Conservation (phyloP, 1,140 invertebrate species). For the Radopholus similis region DNA sequence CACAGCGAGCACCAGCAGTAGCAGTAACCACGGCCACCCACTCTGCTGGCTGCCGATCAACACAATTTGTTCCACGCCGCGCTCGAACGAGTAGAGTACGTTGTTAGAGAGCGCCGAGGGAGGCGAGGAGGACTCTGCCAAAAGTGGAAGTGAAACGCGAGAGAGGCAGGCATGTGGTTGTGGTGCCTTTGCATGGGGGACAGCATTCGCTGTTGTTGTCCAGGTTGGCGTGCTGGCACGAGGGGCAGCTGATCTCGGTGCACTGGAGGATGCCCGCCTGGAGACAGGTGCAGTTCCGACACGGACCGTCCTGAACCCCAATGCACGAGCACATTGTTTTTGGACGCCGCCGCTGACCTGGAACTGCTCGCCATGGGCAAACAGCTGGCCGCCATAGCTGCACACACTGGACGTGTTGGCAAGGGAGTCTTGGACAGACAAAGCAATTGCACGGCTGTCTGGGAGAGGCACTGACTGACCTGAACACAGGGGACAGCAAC, state of each 20-base stretch:
- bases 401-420: slow-evolving; percentile 3
- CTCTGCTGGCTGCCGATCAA: too few species aligned
- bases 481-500: slow-evolving; percentile 37
- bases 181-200: not conserved
- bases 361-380: slow-evolving; percentile 21
- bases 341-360: too few species aligned
- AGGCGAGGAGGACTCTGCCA: not conserved
- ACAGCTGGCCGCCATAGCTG: slow-evolving; percentile 14
- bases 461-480: slow-evolving; percentile 9
- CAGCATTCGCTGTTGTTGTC: not conserved
- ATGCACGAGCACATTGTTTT: too few species aligned
- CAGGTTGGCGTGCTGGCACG: not conserved
- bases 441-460: not conserved
- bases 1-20: too few species aligned
- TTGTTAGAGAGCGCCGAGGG: not conserved
- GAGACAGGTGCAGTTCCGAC: slow-evolving; percentile 26
- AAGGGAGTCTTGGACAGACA: slow-evolving; percentile 6
- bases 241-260: slow-evolving; percentile 17
- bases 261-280: slow-evolving; percentile 14
- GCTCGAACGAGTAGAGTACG: not conserved
- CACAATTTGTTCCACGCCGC: not conserved
- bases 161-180: not conserved
- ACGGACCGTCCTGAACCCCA: slow-evolving; percentile 10
- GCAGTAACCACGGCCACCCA: too few species aligned
- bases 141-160: not conserved